Conservation (phyloP, 2,888 invertebrate species). For the Gisinianus flammeolus region DNA sequence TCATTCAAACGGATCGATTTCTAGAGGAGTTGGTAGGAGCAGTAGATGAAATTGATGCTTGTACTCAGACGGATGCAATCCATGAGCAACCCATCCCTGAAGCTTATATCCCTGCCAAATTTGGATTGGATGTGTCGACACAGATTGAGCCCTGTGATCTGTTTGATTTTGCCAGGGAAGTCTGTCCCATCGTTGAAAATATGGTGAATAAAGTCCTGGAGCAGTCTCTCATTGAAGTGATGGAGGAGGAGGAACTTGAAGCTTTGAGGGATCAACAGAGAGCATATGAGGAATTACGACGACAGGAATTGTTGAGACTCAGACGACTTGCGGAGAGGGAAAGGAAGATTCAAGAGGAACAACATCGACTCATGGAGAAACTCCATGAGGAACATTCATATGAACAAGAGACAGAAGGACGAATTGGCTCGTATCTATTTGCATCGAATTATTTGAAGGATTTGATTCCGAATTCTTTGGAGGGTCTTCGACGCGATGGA, state of each 20-base stretch:
- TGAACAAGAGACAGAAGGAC: conserved; percentile 37
- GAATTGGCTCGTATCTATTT: conserved; percentile 34
- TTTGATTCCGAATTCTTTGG: background rate
- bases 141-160: conserved; percentile 52
- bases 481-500: conserved; percentile 29
- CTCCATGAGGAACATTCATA: conserved; percentile 25
- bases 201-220: conserved; percentile 50
- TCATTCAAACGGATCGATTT: conserved; percentile 46
- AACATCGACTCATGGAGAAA: conserved; percentile 39
- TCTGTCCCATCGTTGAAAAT: conserved; percentile 49
- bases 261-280: conserved; percentile 46
- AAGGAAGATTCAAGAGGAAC: conserved; percentile 42
- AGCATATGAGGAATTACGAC: conserved; percentile 42
- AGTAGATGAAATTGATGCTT: conserved; percentile 30
- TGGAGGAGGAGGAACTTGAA: conserved; percentile 53
- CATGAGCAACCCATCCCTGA: conserved; percentile 41
- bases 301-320: conserved; percentile 42
- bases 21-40: conserved; percentile 45
- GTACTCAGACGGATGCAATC: conserved; percentile 44
- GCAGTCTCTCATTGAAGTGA: conserved; percentile 51
- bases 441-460: conserved; percentile 33
- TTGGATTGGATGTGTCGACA: conserved; percentile 43
- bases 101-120: conserved; percentile 40
- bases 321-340: conserved; percentile 45
- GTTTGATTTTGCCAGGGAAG: conserved; percentile 49